Conservation (phyloP, 1,140 invertebrate species). For the Heliconius melpomene region DNA sequence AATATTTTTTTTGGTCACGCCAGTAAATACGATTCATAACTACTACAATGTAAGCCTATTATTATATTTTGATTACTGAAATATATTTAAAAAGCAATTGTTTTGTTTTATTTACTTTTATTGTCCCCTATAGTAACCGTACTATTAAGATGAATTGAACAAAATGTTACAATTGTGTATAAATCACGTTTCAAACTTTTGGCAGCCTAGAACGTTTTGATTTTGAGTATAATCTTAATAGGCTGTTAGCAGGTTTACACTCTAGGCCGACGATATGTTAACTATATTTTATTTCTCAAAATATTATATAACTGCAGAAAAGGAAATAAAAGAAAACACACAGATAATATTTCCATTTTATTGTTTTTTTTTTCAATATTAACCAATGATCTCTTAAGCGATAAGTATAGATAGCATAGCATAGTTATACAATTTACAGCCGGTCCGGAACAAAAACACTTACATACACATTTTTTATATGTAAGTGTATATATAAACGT, state of each 20-base stretch:
- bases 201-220: no score
- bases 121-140: not conserved
- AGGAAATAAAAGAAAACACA: constrained; percentile 24
- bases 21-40: constrained; percentile 76
- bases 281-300: no score
- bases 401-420: constrained; percentile 51
- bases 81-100: constrained; percentile 75
- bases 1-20: constrained; percentile 46
- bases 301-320: no score
- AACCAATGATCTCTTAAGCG: constrained; percentile 54
- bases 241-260: no score
- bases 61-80: constrained; percentile 81
- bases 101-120: constrained; percentile 54
- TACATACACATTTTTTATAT: constrained; percentile 28
- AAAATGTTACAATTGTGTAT: no score
- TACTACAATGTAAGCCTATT: constrained; percentile 79
- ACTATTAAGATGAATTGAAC: not conserved
- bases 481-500: constrained; percentile 9
- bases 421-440: constrained; percentile 49
- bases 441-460: constrained; percentile 31
- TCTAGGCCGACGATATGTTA: no score
- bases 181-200: no score
- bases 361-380: constrained; percentile 49
- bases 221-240: no score
- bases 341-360: constrained; percentile 41